Evolutionary conservation across 1,140 invertebrate genomes (phyloP), one percentile per base, ranked within the genome.

Genomic region (Augochlora pura): DNA sequence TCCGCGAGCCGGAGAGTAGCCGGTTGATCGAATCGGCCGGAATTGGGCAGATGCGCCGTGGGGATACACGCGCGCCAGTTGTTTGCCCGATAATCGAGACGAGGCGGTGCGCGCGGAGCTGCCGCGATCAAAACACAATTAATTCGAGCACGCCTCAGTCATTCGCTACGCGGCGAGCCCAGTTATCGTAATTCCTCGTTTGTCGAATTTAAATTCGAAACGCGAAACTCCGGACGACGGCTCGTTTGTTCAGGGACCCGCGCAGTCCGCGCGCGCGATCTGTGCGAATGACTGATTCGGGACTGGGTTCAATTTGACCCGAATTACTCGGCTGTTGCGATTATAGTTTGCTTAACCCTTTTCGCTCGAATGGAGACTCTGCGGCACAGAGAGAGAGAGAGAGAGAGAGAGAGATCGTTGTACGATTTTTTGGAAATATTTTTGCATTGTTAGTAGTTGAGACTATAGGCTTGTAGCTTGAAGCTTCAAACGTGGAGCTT

Each of bases 61-160:
- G 32, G 4, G 1, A 32, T 32, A 32, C 4, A 32, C 32, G 4
- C 32, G 2, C n/a, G 23, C 42, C 42, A n/a, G 59, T 46, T 46
- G 64, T 76, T 68, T 21, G 63, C 0, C 25, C 65, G 38, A 18
- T 76, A 46, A 76, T 27, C 52, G 64, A 38, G 38, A 9, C 7
- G 32, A 16, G 25, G 1, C 10, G 16, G 16, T 66, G 32, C 9
- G 23, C 5, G 14, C 38, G 0, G 12, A 7, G 10, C 21, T 66
- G 4, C 12, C 32, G n/a, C 38, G 64, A 46, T 66, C 64, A 52
- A 68, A 68, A 68, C 9, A 25, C 52, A 42, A 76, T 68, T 76
- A 76, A 76, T 14, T 46, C 52, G 73, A 6, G 14, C 57, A 14
- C 16, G 4, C 64, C 27, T 46, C 25, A 27, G 1, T 46, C 73